These are phyloP conservation scores for Passerculus sandwichensis DNA, from an alignment of 2,797 vertebrate species.

Conservation along the genomic window DNA sequence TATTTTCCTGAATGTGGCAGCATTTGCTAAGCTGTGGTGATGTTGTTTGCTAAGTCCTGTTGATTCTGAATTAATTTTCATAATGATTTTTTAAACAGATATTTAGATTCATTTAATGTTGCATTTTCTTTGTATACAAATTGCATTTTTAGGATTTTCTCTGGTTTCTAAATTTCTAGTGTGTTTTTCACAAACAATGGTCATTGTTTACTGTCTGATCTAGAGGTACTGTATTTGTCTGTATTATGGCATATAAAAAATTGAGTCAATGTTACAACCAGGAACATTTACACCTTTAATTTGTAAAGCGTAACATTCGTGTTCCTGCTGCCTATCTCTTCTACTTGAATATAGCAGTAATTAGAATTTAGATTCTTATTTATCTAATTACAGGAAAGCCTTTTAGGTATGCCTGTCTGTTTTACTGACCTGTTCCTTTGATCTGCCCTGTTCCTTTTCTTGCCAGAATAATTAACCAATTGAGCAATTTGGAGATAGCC, in stretches of 20 bases:
- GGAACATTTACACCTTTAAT: background rate
- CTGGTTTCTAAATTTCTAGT: background rate
- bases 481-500: conserved; percentile 86
- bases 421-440: background rate
- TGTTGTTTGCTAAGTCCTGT: background rate
- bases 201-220: background rate
- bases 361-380: background rate
- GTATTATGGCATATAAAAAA: background rate
- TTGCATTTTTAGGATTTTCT: background rate
- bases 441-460: background rate
- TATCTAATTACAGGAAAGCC: background rate
- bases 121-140: background rate
- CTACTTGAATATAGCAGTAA: background rate
- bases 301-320: background rate
- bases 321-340: background rate
- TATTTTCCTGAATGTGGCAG: background rate
- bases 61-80: background rate
- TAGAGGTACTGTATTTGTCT: background rate
- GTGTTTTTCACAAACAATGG: background rate
- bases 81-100: background rate
- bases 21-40: background rate
- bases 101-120: background rate
- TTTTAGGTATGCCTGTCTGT: background rate
- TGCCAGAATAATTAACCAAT: conserved; percentile 89
- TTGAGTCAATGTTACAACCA: background rate